Base-by-base conservation (phyloP, 2,113 vertebrate species). In the Octodon degus region DNA sequence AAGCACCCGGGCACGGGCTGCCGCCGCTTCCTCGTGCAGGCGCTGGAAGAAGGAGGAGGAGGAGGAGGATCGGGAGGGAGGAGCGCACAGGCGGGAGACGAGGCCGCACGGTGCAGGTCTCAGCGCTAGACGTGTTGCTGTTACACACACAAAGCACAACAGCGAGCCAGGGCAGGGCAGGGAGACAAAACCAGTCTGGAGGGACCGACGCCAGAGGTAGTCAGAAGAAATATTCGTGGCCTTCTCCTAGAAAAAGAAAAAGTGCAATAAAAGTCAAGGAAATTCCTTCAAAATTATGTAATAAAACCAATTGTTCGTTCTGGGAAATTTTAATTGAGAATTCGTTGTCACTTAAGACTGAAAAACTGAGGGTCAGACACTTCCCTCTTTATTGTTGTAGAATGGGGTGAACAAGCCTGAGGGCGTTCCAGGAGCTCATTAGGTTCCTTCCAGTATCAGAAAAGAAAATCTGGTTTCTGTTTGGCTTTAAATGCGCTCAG, bases 391-490 rank as follows among this genome's bases (percentile, higher is more conserved):
- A 58, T 27, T 85, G 32, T 70, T 91, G 55, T 32, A 85, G 32
- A 92, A 95, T 2, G 63, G 80, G 1, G 60, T 10, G 43, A n/a
- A 27, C 25, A 22, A 95, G 20, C 5, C 91, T 25, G 60, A 85
- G 81, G 25, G 17, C 94, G 83, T 16, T 27, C 50, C 53, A 96
- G 87, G 88, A 47, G 17, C 17, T 1, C 30, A 67, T 83, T 88
- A 62, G 70, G 55, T 91, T 77, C 74, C 93, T 60, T 86, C 91
- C 50, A 85, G 68, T 79, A 80, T 67, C 22, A n/a, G 86, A 72
- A 80, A 96, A 68, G 62, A 2, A 84, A 96, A 65, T 8, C 12
- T 30, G 7, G 67, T 72, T 37, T 40, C 55, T 89, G 37, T 67
- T 91, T 74, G 22, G 3, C 90, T 79, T 94, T 53, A 74, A 93